Evolutionary conservation across 2,888 invertebrate genomes (phyloP), one percentile per base, ranked within the genome.

Genomic region (Ectemnius lituratus): DNA sequence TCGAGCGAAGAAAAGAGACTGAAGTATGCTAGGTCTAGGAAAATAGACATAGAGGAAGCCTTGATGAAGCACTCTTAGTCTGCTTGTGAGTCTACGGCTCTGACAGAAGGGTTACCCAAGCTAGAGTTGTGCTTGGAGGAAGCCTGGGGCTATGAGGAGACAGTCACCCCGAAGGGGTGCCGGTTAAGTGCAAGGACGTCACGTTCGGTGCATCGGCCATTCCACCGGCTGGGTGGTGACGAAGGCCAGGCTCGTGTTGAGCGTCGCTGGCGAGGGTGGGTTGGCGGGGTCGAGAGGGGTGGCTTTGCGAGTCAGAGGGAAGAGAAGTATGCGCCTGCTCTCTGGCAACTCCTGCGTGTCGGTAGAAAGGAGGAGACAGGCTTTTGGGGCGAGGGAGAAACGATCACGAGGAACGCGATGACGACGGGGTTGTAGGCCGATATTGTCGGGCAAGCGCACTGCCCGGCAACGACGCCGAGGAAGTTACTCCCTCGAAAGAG

Each of bases 361-460:
- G 6, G 52, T 52, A 16, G 52, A n/a, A 52, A 13, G 1, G 52
- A 16, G 16, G 5, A 52, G n/a, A 6, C 8, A 52, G 14, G 13
- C n/a, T 13, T 11, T 6, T 16, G 16, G n/a, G 52, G 52, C 6
- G 52, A 52, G 1, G 16, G 52, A 52, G 52, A 52, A 14, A 14
- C 52, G 52, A 16, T 13, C 52, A 14, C n/a, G 52, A 14, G 52
- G 16, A 52, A 4, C n/a, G n/a, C n/a, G 4, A 52, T 46, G 63
- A n/a, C 49, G 60, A 70, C 62, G 69, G 83, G 83, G 83, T 81
- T 78, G 75, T 78, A 82, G 80, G 82, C 83, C 83, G 83, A 84
- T 84, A 84, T 83, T 82, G 79, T 80, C 76, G 83, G 62, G 83
- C 83, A 83, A 70, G 83, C 83, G 83, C 83, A 78, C 74, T 84